Evolutionary conservation across 1,140 invertebrate genomes (phyloP), one percentile per base, ranked within the genome.

Genomic region (Acromyrmex heyeri): DNA sequence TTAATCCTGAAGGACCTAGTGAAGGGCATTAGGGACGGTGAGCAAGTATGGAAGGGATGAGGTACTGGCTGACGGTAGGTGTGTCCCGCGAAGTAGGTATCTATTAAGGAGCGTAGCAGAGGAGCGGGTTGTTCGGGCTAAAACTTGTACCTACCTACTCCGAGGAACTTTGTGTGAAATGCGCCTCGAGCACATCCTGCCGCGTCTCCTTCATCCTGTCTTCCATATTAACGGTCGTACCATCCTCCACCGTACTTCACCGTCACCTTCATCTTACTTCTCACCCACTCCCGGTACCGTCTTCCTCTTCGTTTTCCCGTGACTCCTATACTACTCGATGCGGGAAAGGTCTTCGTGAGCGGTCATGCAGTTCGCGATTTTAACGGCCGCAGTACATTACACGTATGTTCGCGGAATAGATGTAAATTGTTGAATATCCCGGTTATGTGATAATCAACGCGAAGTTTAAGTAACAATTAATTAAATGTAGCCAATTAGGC

Each of bases 161-260:
- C 76, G 78, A 59, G 77, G 82, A 88, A 87, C 89, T 86, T 88
- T 87, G 89, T 85, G 91, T 86, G 87, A 89, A 88, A 87, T 91
- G 87, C 86, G 91, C 91, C 90, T 62, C 50, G 79, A 91, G 91
- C 91, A 89, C 82, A 92, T 92, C 89, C 87, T 91, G 83, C 86
- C 89, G 87, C 88, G 62, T 90, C 88, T 87, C 82, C 82, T 91
- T 88, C 87, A 87, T 87, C 86, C 85, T 91, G 88, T 90, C 90
- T 91, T 92, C 82, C 86, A 91, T 92, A 90, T 90, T 92, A 92
- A 91, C 90, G 86, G 65, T 76, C 85, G 55, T 87, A 69, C 50
- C 89, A 61, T 78, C 79, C 65, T 48, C 34, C 30, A 10, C 73
- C 38, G 70, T 89, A 69, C 72, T 75, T 87, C 69, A 50, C 55